These are phyloP conservation scores for Pyrocoelia pectoralis DNA, from an alignment of 2,888 invertebrate species.

Conservation along the genomic window DNA sequence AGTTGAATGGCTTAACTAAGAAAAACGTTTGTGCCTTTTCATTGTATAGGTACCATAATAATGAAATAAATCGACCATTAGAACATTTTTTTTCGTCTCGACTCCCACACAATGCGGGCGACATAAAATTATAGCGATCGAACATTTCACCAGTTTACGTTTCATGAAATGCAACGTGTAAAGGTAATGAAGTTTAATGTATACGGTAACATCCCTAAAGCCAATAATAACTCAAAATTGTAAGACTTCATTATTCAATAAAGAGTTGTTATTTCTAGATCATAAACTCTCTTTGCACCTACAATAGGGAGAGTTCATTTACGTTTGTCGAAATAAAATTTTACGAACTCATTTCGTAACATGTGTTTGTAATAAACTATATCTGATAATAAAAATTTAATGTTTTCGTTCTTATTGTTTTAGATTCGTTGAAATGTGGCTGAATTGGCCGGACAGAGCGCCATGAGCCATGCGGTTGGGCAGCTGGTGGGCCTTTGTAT, in stretches of 20 bases:
- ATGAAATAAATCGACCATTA: too few relatives aligned
- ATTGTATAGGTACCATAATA: too few relatives aligned
- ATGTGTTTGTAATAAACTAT: too few relatives aligned
- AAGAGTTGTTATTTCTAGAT: too few relatives aligned
- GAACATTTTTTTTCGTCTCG: too few relatives aligned
- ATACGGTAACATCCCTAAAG: neutral
- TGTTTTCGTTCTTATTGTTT: slow-evolving; percentile 11
- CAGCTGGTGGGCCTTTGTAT: slow-evolving; percentile 54
- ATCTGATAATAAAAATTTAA: neutral
- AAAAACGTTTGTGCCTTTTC: too few relatives aligned
- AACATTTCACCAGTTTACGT: neutral
- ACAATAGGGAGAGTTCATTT: neutral
- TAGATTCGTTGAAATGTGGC: slow-evolving; percentile 27
- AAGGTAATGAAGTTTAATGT: slow-evolving; percentile 1
- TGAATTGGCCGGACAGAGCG: slow-evolving; percentile 39
- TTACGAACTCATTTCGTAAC: too few relatives aligned
- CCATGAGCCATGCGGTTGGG: slow-evolving; percentile 56
- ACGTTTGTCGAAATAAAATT: neutral
- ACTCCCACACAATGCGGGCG: too few relatives aligned
- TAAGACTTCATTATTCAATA: slow-evolving; percentile 8
- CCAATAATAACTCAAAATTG: neutral
- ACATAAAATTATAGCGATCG: too few relatives aligned
- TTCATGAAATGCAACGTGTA: too few relatives aligned
- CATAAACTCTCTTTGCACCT: too few relatives aligned
- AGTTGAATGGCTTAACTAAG: too few relatives aligned